Base-by-base conservation (phyloP, 2,113 vertebrate genomes). In the Ascaphus truei region DNA sequence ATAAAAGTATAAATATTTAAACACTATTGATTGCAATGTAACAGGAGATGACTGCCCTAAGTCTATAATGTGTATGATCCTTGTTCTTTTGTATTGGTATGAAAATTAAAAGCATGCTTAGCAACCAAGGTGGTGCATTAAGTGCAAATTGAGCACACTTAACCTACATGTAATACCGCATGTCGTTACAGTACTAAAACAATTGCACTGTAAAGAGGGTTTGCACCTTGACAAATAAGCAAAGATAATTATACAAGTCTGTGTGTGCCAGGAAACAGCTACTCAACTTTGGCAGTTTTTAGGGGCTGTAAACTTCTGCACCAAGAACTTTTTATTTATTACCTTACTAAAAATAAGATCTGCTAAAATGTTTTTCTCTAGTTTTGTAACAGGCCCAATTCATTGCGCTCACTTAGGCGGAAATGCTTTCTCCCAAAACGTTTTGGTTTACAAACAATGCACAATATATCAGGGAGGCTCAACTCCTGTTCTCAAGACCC, bases 1-100 rank as follows among this genome's bases (percentile, higher is more conserved):
- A 69, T 59, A 69, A 60, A 58, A 51, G 65, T 57, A 68, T 69
- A 69, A 69, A 69, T 69, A 69, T 69, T 69, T 69, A 69, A 69
- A 48, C 23, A 30, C 15, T 69, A 69, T 69, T 69, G 66, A 69
- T 69, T 60, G 56, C 51, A 60, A 69, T 60, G 66, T 69, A 69
- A 69, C 43, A 69, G 56, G 66, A 69, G 66, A 69, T 69, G 66
- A 69, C 45, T 47, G 56, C 56, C 25, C 45, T 51, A 48, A 69
- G 56, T 29, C 66, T 59, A 36, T 16, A 51, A 23, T 23, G 31
- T 36, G 55, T 60, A 48, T 58, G 56, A 51, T 69, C 48, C 50
- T 30, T 52, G 66, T 69, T 69, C 56, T 51, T 60, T 60, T 37
- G 22, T 60, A 69, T 69, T 27, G 45, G 31, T 60, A 59, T 60